These are phyloP conservation scores for Bombus balteatus DNA, from an alignment of 1,140 invertebrate genomes.

Conservation along the genomic window DNA sequence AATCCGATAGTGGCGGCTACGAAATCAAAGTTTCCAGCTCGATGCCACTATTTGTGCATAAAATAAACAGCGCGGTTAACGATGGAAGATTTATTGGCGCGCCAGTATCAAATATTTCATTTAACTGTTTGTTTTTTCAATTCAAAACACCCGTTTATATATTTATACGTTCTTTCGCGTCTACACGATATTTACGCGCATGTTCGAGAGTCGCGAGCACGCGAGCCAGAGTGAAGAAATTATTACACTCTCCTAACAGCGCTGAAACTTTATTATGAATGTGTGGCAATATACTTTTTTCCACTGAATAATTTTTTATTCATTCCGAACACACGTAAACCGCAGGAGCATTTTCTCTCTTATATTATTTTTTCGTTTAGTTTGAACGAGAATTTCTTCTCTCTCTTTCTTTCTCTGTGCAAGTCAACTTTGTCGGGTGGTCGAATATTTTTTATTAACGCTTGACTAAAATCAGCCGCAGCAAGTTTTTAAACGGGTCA, in stretches of 20 bases:
- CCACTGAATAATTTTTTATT: background rate
- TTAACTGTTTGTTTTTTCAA: background rate
- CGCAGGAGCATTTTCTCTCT: background rate
- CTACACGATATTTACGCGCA: background rate
- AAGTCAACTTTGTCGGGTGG: background rate
- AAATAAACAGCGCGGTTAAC: background rate
- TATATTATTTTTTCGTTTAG: background rate
- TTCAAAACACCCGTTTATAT: background rate
- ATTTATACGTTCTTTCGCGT: background rate
- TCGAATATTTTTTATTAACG: slow-evolving; percentile 55
- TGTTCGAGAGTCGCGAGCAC: background rate
- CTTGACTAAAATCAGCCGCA: background rate
- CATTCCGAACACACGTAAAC: background rate
- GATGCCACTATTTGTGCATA: background rate
- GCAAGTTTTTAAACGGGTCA: slow-evolving; percentile 16
- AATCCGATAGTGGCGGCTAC: background rate
- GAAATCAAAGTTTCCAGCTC: background rate
- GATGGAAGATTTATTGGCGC: slow-evolving; percentile 14
- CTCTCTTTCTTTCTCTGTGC: background rate
- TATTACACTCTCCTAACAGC: slow-evolving; percentile 16
- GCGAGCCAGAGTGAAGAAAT: background rate
- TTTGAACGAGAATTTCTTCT: background rate
- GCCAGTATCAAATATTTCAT: background rate
- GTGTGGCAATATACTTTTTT: background rate
- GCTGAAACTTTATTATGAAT: slow-evolving; percentile 25